Conservation (phyloP, 2,797 vertebrate genomes). For the Heliangelus exortis region DNA sequence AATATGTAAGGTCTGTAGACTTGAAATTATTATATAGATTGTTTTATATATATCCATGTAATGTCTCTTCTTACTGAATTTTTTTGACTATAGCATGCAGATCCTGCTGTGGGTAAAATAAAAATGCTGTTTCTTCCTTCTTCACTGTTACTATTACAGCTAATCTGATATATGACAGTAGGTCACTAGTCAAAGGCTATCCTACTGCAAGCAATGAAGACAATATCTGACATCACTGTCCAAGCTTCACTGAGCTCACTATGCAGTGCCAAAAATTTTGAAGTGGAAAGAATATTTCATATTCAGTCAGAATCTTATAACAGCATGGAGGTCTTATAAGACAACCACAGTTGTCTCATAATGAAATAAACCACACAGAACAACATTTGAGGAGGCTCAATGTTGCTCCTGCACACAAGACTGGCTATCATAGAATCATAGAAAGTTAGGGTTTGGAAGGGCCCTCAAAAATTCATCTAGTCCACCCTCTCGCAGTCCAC, state of each 20-base stretch:
- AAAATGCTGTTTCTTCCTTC: not conserved
- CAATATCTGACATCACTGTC: not conserved
- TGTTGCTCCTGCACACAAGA: not conserved
- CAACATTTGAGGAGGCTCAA: not conserved
- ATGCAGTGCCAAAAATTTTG: not conserved
- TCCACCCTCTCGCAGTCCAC: too few species aligned
- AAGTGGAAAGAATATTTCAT: not conserved
- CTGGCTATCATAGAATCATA: too few species aligned
- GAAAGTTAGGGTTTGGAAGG: too few species aligned
- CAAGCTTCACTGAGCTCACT: not conserved
- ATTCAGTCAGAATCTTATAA: not conserved
- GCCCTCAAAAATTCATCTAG: too few species aligned
- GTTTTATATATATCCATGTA: not conserved
- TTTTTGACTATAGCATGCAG: not conserved
- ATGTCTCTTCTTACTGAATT: not conserved
- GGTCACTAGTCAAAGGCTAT: slow-evolving; percentile 2
- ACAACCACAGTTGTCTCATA: not conserved
- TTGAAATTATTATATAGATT: not conserved
- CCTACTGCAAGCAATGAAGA: not conserved
- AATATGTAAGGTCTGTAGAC: not conserved
- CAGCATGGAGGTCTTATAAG: not conserved
- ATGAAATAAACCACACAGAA: not conserved
- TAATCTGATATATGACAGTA: not conserved
- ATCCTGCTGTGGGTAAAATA: not conserved
- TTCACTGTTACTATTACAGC: not conserved